phyloP scores from a whole-genome alignment of 2,113 vertebrate species.

The Onychorhynchus coronatus region DNA sequence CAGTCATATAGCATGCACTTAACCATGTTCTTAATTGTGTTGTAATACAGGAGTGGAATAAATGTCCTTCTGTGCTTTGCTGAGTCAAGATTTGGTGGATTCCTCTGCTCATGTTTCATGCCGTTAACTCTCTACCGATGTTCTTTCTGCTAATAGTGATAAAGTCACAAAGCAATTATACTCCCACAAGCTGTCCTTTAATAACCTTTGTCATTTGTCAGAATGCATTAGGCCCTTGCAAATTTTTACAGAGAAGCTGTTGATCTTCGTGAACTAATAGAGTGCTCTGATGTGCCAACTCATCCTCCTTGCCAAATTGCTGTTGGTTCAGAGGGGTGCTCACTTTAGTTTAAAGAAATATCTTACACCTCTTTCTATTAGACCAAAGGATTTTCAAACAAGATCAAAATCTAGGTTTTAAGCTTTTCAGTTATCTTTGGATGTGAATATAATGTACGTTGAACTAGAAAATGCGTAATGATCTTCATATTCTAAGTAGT shows the following conservation, averaged over 20 bases:
- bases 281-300: conserved; percentile 20
- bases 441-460: background rate
- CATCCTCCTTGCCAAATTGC: conserved; percentile 19
- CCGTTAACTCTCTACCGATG: background rate
- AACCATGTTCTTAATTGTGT: background rate
- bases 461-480: background rate
- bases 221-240: conserved; percentile 24
- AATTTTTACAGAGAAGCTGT: conserved; percentile 32
- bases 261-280: conserved; percentile 34
- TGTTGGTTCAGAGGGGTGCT: background rate
- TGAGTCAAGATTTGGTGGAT: conserved; percentile 33
- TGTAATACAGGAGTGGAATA: background rate
- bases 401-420: background rate
- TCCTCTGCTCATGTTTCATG: background rate
- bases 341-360: background rate
- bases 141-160: conserved; percentile 30
- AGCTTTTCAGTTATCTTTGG: background rate
- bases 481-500: background rate
- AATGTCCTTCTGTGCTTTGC: background rate
- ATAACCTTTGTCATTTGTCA: conserved; percentile 49
- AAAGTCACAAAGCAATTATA: conserved; percentile 52
- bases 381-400: background rate
- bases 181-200: conserved; percentile 39
- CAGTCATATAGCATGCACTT: background rate
- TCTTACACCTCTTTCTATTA: background rate